phyloP scores from a whole-genome alignment of 2,797 vertebrate genomes.

The Gila robusta region DNA sequence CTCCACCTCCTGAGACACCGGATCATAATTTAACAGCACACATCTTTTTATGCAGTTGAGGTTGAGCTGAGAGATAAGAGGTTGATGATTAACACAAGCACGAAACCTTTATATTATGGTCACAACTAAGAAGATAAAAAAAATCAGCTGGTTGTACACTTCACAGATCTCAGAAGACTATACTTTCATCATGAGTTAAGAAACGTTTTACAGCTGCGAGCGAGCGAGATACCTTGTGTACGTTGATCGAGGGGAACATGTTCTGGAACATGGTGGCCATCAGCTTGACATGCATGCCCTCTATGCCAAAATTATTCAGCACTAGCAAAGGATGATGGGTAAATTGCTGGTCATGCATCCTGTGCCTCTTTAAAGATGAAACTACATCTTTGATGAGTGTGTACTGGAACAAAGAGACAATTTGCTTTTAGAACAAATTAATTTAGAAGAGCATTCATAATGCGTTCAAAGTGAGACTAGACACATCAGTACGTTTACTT shows the following conservation, averaged over 20 bases:
- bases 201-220: neutral
- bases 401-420: slow-evolving; percentile 76
- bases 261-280: slow-evolving; percentile 96
- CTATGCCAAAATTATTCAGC: slow-evolving; percentile 90
- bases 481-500: slow-evolving; percentile 81
- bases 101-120: neutral
- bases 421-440: neutral
- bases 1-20: slow-evolving; percentile 82
- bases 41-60: slow-evolving; percentile 92
- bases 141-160: slow-evolving; percentile 74
- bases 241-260: slow-evolving; percentile 94
- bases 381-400: slow-evolving; percentile 88
- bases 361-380: slow-evolving; percentile 88
- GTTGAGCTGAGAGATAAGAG: slow-evolving; percentile 79
- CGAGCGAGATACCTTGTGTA: slow-evolving; percentile 82
- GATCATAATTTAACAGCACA: slow-evolving; percentile 86
- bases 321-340: slow-evolving; percentile 88
- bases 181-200: slow-evolving; percentile 74
- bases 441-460: neutral
- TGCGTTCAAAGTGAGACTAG: neutral
- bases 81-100: neutral
- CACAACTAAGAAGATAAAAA: neutral
- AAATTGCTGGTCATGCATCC: slow-evolving; percentile 96
- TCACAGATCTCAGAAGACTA: slow-evolving; percentile 81
- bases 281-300: slow-evolving; percentile 92